Evolutionary conservation across 2,113 vertebrate genomes (phyloP).

Genomic region (Tursiops truncatus): DNA sequence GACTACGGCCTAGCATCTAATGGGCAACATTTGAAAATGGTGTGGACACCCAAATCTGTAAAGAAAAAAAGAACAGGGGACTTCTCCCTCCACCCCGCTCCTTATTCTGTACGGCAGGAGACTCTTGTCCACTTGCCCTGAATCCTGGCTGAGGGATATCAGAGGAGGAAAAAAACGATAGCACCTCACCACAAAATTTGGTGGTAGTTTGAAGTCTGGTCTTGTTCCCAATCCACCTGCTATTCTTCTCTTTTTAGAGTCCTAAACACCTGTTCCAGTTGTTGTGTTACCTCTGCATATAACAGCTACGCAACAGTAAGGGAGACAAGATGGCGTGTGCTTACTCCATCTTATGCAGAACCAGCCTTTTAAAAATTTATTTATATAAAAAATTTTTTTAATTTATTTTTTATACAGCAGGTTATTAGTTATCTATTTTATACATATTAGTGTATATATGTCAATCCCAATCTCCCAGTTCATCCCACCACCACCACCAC

Average conservation of each 20-base stretch:
- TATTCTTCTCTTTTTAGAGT: background rate
- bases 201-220: background rate
- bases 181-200: background rate
- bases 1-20: background rate
- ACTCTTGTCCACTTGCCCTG: background rate
- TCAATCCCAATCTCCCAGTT: no score
- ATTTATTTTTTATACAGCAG: no score
- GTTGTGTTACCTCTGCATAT: background rate
- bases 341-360: background rate
- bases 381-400: accelerated
- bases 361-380: background rate
- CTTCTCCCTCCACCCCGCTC: background rate
- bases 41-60: background rate
- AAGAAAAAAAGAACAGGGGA: background rate
- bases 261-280: background rate
- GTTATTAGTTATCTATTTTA: no score
- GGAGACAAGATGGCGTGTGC: background rate
- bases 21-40: background rate
- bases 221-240: background rate
- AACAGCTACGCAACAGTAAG: background rate
- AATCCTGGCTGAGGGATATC: background rate
- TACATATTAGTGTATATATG: no score
- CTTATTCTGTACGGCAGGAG: background rate
- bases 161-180: background rate
- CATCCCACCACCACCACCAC: no score